Evolutionary conservation across 2,797 vertebrate genomes (phyloP).

Genomic region (Chrysocyon brachyurus): DNA sequence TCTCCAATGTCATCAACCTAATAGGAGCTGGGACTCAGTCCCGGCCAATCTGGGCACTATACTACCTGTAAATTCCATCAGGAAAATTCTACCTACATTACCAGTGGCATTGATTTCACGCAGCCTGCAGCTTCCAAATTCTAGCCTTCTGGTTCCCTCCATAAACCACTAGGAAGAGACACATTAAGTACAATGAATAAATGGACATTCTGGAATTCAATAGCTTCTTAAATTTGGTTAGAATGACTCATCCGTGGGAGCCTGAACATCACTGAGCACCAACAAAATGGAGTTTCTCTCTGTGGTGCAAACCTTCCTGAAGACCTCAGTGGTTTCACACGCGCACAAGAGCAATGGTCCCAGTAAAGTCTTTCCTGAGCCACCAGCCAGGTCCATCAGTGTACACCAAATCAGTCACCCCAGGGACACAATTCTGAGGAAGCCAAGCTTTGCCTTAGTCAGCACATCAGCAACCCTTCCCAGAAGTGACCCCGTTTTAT

Average conservation of each 20-base stretch:
- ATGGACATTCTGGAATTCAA: background rate
- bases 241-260: background rate
- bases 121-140: background rate
- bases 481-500: background rate
- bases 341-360: background rate
- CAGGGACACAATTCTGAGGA: background rate
- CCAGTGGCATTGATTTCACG: background rate
- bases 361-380: background rate
- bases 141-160: background rate
- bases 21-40: background rate
- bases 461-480: background rate
- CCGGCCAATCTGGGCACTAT: no score
- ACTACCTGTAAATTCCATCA: background rate
- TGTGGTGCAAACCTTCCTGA: background rate
- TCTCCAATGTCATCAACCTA: background rate
- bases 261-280: background rate
- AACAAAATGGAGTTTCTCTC: background rate
- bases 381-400: background rate
- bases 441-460: background rate
- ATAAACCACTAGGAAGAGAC: background rate
- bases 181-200: background rate
- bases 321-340: background rate
- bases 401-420: background rate
- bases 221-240: background rate
- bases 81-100: background rate